Evolutionary conservation across 1,140 invertebrate species (phyloP), one percentile per base, ranked within the genome.

Genomic region (Tetranychus cinnabarinus): DNA sequence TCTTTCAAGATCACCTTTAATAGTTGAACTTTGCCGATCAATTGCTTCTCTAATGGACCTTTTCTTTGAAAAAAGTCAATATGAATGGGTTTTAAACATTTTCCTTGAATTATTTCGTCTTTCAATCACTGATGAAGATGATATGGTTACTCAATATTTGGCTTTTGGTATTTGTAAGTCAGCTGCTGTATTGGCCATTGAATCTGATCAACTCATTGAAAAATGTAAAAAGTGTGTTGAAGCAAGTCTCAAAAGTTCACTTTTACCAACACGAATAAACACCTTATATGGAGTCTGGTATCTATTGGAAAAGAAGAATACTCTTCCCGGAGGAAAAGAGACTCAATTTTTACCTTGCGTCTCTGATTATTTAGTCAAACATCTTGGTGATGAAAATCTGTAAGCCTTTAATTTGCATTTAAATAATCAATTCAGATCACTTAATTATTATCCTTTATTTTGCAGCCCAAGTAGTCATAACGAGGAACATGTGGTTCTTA

Each of bases 221-320:
- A 77, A 76, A 65, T 73, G 84, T 0, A 76, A 80, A 63, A 80
- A 80, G 63, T 67, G 81, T 8, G 67, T 85, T 15, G 81, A 83
- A 37, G 67, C 70, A 45, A 76, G 78, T 67, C 73, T 85, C 1
- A 81, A 79, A 68, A 81, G 78, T 67, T 76, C 73, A 13, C 81
- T 81, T 68, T 66, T 84, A 12, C 75, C 81, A 2, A 79, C 80
- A 15, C 77, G 80, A 67, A 78, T 83, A 47, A 77, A 81, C 12
- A 77, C 81, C 37, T 70, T 88, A 31, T 79, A 84, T 69, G 85
- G 85, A 1, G 71, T 82, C n/a, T 72, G 87, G 6, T 87, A 85
- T 70, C 70, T 89, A 54, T 72, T 88, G 80, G 77, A 82, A 64
- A 64, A 69, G 61, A 67, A 70, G 36, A 66, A 71, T 48, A 64